A percentile compares a stretch with the other conserved stretches of the same genome.
Conservation (phyloP, 2,888 invertebrate species). For the Pandemis cinnamomeana region DNA sequence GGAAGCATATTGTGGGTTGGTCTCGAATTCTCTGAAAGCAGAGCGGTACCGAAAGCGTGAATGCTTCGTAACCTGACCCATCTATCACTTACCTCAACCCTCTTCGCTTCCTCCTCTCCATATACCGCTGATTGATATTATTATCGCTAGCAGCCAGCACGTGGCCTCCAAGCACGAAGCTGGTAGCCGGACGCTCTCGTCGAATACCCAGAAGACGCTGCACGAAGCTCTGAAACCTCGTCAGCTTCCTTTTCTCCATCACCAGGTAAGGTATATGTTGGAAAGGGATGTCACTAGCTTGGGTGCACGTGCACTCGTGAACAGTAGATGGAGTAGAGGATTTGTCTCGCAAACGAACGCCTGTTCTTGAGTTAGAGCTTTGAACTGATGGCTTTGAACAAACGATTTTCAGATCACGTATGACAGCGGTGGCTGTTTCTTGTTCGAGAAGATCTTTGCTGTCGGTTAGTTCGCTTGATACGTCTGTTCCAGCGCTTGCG, state of each 20-base stretch:
- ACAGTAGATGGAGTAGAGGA: neutral
- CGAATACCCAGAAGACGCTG: conserved; percentile 68
- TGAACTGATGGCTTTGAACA: neutral
- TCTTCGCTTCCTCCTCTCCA: conserved; percentile 57
- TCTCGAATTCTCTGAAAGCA: too few species aligned
- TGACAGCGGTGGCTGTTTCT: conserved; percentile 54
- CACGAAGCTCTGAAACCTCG: conserved; percentile 70
- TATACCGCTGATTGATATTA: conserved; percentile 55
- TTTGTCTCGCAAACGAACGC: conserved; percentile 41
- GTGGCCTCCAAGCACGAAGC: conserved; percentile 51
- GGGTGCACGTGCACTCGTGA: conserved; percentile 46
- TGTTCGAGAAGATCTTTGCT: conserved; percentile 34
- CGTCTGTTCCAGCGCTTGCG: conserved; percentile 66
- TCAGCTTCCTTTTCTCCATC: conserved; percentile 57
- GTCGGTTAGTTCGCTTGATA: conserved; percentile 52
- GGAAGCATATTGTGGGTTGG: too few species aligned
- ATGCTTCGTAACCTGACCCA: too few species aligned
- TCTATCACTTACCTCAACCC: conserved; percentile 49
- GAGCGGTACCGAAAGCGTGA: too few species aligned
- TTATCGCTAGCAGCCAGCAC: conserved; percentile 69
- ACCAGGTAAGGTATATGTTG: conserved; percentile 53
- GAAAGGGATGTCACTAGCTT: conserved; percentile 47
- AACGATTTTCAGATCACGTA: conserved; percentile 57
- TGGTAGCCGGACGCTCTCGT: conserved; percentile 48
- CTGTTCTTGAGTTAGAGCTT: conserved; percentile 28